Evolutionary conservation across 2,113 vertebrate species (phyloP).

Genomic region (Pollimyrus isidori): DNA sequence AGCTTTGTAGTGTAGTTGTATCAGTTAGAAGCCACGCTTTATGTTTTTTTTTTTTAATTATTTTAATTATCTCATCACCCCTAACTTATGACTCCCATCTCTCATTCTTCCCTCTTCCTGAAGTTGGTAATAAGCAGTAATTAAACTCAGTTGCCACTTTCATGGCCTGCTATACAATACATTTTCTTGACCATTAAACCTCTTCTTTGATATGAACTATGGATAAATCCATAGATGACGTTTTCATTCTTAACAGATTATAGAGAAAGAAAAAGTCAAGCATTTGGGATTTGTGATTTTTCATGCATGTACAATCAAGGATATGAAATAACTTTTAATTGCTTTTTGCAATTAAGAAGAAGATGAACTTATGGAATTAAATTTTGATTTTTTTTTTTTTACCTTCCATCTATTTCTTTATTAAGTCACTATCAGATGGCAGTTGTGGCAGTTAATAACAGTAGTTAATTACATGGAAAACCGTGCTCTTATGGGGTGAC

Average conservation of each 20-base stretch:
- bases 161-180: background rate
- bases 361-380: background rate
- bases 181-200: background rate
- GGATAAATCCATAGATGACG: background rate
- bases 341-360: background rate
- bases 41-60: background rate
- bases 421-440: background rate
- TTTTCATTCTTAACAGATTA: slow-evolving; percentile 44
- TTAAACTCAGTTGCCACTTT: background rate
- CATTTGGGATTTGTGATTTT: slow-evolving; percentile 44
- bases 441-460: background rate
- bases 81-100: background rate
- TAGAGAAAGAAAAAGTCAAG: slow-evolving; percentile 49
- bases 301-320: background rate
- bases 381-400: background rate
- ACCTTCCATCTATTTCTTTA: background rate
- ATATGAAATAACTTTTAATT: background rate
- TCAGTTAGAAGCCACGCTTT: background rate
- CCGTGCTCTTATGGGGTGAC: background rate
- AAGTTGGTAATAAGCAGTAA: background rate
- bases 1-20: background rate
- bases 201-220: background rate
- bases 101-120: background rate
- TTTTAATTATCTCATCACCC: background rate
- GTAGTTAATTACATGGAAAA: background rate